Conservation (phyloP, 2,888 invertebrate genomes). For the Beris morrisii region DNA sequence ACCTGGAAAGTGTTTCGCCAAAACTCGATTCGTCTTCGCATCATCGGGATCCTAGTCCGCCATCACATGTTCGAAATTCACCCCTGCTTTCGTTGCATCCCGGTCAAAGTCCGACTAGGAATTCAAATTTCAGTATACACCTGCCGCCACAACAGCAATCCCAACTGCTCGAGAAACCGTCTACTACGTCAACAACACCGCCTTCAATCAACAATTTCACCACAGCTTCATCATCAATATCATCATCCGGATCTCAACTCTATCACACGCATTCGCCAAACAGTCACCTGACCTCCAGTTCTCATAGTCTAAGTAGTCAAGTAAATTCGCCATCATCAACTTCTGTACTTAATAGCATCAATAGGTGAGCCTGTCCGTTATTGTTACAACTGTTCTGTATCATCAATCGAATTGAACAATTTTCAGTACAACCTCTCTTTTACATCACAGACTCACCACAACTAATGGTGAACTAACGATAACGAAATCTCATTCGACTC, state of each 20-base stretch:
- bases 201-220: slow-evolving; percentile 31
- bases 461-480: slow-evolving; percentile 83
- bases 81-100: slow-evolving; percentile 3
- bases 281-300: slow-evolving; percentile 48
- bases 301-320: slow-evolving; percentile 46
- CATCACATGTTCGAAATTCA: slow-evolving; percentile 42
- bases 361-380: slow-evolving; percentile 58
- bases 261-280: slow-evolving; percentile 47
- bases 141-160: neutral
- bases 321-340: slow-evolving; percentile 41
- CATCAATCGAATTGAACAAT: slow-evolving; percentile 8
- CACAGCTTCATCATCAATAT: slow-evolving; percentile 33
- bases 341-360: slow-evolving; percentile 67
- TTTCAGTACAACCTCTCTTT: slow-evolving; percentile 30
- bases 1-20: slow-evolving; percentile 40
- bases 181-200: slow-evolving; percentile 34
- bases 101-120: slow-evolving; percentile 25
- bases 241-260: slow-evolving; percentile 43
- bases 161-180: slow-evolving; percentile 8
- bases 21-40: slow-evolving; percentile 42
- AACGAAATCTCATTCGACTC: slow-evolving; percentile 71
- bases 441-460: slow-evolving; percentile 64
- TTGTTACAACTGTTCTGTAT: slow-evolving; percentile 10
- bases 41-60: slow-evolving; percentile 45
- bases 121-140: slow-evolving; percentile 22